Evolutionary conservation across 2,888 invertebrate genomes (phyloP).

Genomic region (Thera obeliscata): DNA sequence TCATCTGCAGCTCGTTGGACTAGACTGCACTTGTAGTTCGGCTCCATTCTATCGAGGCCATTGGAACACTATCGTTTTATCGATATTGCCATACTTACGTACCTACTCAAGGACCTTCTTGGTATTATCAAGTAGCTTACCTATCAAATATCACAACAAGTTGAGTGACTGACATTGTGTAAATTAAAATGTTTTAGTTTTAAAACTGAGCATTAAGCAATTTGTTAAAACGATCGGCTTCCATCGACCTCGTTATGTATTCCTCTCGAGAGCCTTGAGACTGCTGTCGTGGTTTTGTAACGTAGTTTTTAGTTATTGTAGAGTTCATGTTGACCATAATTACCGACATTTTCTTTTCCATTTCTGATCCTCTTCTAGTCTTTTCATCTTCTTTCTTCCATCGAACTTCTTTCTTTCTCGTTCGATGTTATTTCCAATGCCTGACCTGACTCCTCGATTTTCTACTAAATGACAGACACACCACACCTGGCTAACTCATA

Average conservation of each 20-base stretch:
- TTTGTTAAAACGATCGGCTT: slow-evolving; percentile 29
- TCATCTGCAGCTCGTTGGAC: too few relatives aligned
- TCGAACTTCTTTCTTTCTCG: too few relatives aligned
- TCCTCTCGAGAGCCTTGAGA: slow-evolving; percentile 33
- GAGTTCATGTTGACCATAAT: neutral
- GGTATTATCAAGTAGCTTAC: too few relatives aligned
- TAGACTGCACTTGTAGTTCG: slow-evolving; percentile 1
- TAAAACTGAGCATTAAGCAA: slow-evolving; percentile 28
- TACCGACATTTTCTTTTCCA: neutral
- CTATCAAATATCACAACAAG: neutral
- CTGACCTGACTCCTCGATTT: too few relatives aligned
- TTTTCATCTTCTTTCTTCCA: neutral
- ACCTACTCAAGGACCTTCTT: neutral
- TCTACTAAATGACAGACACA: too few relatives aligned
- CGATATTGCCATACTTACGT: neutral
- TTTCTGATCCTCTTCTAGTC: neutral
- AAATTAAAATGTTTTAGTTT: slow-evolving; percentile 16
- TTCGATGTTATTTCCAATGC: too few relatives aligned
- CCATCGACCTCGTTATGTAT: slow-evolving; percentile 40
- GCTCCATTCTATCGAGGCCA: slow-evolving; percentile 18
- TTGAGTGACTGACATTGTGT: slow-evolving; percentile 10
- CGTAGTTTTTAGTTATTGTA: neutral
- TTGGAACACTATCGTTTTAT: slow-evolving; percentile 4
- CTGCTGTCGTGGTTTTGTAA: slow-evolving; percentile 34
- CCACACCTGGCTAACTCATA: too few relatives aligned